Conservation (phyloP, 2,888 invertebrate species). For the Phymatocera aterrima region DNA sequence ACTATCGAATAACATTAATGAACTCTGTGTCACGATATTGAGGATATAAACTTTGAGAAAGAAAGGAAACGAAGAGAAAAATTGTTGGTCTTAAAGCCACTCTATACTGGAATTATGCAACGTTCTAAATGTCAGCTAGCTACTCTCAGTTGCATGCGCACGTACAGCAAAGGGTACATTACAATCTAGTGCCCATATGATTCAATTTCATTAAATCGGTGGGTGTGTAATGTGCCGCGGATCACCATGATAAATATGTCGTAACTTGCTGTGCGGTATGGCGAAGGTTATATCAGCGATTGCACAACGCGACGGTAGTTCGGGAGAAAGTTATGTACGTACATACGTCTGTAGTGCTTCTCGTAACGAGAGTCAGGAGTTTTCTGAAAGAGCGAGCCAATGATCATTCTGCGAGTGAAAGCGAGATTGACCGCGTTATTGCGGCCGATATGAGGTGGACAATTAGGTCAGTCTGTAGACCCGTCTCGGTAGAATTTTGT, state of each 20-base stretch:
- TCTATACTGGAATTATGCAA: neutral
- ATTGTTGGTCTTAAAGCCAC: neutral
- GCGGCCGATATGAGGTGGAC: conserved; percentile 16
- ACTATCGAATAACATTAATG: neutral
- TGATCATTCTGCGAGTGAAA: conserved; percentile 38
- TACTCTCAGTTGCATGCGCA: neutral
- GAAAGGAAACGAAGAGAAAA: neutral
- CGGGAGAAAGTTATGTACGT: conserved; percentile 57
- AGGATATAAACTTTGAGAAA: neutral
- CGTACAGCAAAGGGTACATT: neutral
- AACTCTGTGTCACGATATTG: neutral
- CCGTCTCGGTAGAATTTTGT: neutral
- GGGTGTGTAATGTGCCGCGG: conserved; percentile 13
- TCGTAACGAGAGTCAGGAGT: conserved; percentile 32
- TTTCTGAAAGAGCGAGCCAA: conserved; percentile 31
- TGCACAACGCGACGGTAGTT: conserved; percentile 66
- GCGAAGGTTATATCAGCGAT: conserved; percentile 74
- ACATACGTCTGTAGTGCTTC: conserved; percentile 24
- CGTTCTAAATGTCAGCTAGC: neutral
- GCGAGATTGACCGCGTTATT: conserved; percentile 30
- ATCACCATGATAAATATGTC: conserved; percentile 62
- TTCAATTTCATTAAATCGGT: neutral
- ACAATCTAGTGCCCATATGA: neutral
- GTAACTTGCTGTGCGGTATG: conserved; percentile 66
- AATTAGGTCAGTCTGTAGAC: neutral